A percentile compares a stretch with the other conserved stretches of the same genome.
Evolutionary conservation across 1,140 invertebrate species (phyloP).

Genomic region (Brachionus asplanchnoidis): DNA sequence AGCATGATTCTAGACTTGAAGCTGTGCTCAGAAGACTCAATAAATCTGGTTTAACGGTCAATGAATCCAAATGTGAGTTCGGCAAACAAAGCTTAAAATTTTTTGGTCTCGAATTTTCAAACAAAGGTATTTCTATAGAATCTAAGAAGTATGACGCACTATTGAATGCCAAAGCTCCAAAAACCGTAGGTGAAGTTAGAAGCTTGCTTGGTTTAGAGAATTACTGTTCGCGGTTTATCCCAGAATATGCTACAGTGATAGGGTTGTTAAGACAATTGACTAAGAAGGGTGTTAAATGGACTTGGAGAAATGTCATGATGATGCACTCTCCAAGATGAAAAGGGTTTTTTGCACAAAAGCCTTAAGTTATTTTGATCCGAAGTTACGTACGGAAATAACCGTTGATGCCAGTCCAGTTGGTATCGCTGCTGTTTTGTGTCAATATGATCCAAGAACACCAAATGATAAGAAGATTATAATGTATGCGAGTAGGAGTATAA

Average conservation of each 20-base stretch:
- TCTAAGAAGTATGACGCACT: background rate
- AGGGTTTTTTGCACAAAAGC: background rate
- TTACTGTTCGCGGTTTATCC: slow-evolving; percentile 55
- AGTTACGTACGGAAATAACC: background rate
- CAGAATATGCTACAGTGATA: slow-evolving; percentile 47
- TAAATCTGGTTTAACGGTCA: background rate
- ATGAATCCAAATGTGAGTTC: background rate
- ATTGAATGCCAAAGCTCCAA: background rate
- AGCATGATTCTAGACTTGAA: background rate
- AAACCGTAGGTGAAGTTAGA: slow-evolving; percentile 41
- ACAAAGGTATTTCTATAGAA: background rate
- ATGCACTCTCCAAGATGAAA: background rate
- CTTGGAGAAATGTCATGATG: background rate
- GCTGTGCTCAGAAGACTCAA: background rate
- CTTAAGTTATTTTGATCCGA: background rate
- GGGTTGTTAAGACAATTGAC: slow-evolving; percentile 45
- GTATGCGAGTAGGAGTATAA: slow-evolving; percentile 48
- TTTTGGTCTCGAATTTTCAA: background rate
- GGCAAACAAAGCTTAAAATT: background rate
- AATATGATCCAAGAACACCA: slow-evolving; percentile 44
- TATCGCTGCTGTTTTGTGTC: slow-evolving; percentile 57
- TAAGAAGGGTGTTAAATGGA: slow-evolving; percentile 5
- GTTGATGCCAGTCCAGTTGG: slow-evolving; percentile 49
- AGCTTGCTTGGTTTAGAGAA: slow-evolving; percentile 46
- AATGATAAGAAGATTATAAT: slow-evolving; percentile 41